Conservation (phyloP, 2,888 invertebrate genomes). For the Andrena haemorrhoa region DNA sequence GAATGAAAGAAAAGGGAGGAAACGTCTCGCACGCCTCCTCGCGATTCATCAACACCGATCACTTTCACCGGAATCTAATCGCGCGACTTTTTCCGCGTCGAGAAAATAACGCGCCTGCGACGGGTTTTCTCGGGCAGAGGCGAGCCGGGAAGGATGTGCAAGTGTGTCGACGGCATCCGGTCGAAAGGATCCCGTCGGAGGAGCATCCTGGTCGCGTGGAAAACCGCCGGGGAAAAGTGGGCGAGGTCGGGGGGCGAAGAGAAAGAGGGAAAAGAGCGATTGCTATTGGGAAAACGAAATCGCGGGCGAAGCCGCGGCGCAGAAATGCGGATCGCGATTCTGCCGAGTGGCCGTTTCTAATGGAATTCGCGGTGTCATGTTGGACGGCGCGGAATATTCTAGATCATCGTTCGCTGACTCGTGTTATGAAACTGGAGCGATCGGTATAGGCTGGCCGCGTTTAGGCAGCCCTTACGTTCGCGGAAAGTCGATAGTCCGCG, state of each 20-base stretch:
- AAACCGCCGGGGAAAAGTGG: conserved; percentile 6
- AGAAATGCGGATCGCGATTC: neutral
- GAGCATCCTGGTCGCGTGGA: neutral
- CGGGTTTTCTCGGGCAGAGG: neutral
- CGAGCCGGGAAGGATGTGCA: conserved; percentile 1
- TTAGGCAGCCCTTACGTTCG: neutral
- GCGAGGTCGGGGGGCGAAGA: conserved; percentile 7
- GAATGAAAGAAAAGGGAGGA: neutral
- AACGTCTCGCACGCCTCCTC: neutral
- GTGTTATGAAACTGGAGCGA: conserved; percentile 41
- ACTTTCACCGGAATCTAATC: conserved; percentile 31
- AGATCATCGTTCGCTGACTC: conserved; percentile 8
- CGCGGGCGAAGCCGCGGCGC: neutral
- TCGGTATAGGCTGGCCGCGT: neutral
- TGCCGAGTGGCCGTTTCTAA: conserved; percentile 20
- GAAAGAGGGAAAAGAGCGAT: neutral
- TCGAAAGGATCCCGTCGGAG: conserved; percentile 35
- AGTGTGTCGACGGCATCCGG: conserved; percentile 56
- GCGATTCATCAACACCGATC: neutral
- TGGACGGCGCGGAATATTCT: neutral
- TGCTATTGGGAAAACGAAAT: neutral
- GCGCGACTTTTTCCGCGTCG: conserved; percentile 10
- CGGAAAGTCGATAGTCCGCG: neutral
- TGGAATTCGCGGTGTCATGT: conserved; percentile 50
- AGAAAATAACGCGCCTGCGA: conserved; percentile 26